These are phyloP conservation scores for Micropoecilia bifurca DNA, from an alignment of 2,797 vertebrate species.

Conservation along the genomic window DNA sequence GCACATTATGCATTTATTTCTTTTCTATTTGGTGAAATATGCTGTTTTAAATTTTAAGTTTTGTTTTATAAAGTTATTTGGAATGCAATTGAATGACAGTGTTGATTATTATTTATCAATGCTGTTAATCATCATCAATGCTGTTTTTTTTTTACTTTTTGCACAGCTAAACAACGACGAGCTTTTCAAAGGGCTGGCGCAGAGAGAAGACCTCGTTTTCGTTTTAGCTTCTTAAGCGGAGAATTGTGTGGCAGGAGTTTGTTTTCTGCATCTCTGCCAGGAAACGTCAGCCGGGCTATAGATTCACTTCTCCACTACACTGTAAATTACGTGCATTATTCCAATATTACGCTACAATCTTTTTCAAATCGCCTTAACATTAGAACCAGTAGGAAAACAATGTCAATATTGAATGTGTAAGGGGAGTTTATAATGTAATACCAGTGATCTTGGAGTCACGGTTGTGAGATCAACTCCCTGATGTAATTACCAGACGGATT, in stretches of 20 bases:
- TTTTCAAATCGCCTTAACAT: constrained; percentile 24
- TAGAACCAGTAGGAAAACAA: constrained; percentile 23
- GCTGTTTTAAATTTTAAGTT: constrained; percentile 51
- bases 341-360: constrained; percentile 6
- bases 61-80: constrained; percentile 53
- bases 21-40: neutral
- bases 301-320: constrained; percentile 26
- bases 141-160: too few species aligned
- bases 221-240: constrained; percentile 42
- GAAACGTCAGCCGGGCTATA: constrained; percentile 33
- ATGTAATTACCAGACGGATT: constrained; percentile 67
- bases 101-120: constrained; percentile 47
- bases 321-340: constrained; percentile 18
- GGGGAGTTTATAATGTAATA: constrained; percentile 58
- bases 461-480: constrained; percentile 54
- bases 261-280: constrained; percentile 31
- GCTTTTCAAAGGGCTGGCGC: constrained; percentile 64
- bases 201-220: constrained; percentile 53
- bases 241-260: constrained; percentile 31
- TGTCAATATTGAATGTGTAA: constrained; percentile 59
- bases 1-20: neutral
- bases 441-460: constrained; percentile 52
- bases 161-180: constrained; percentile 64
- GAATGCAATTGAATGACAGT: constrained; percentile 58
- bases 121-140: too few species aligned